Percentiles rank a stretch among this genome's conserved stretches.
These are phyloP conservation scores for Leptodactylus fallax DNA, from an alignment of 2,797 vertebrate genomes.

Conservation along the genomic window DNA sequence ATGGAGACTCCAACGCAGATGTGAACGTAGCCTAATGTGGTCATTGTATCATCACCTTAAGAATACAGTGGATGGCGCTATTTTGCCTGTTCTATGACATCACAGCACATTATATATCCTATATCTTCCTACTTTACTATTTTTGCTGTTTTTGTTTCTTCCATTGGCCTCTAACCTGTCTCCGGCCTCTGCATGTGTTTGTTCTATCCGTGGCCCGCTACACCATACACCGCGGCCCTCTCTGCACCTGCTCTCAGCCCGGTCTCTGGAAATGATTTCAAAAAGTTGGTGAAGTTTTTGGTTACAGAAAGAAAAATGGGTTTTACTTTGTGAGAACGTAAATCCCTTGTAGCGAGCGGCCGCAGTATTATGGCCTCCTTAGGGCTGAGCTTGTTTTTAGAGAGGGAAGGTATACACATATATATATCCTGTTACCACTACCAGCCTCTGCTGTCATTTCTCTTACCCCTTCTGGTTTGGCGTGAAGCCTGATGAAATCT, in stretches of 20 bases:
- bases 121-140: too few species aligned
- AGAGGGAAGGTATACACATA: constrained; percentile 34
- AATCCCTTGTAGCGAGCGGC: neutral
- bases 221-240: neutral
- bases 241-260: neutral
- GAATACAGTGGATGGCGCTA: too few species aligned
- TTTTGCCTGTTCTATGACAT: too few species aligned
- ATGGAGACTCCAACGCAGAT: too few species aligned
- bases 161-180: too few species aligned
- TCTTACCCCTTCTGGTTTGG: constrained; percentile 47
- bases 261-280: neutral
- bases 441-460: neutral
- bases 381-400: neutral
- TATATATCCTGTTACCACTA: constrained; percentile 9
- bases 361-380: neutral
- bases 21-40: too few species aligned
- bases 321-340: neutral
- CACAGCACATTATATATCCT: too few species aligned
- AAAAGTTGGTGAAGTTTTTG: neutral
- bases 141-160: too few species aligned
- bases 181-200: too few species aligned
- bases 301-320: too few species aligned
- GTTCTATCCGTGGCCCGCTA: neutral
- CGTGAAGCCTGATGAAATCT: constrained; percentile 44
- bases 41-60: too few species aligned